phyloP scores from a whole-genome alignment of 1,140 invertebrate species.

The Apolygus lucorum region DNA sequence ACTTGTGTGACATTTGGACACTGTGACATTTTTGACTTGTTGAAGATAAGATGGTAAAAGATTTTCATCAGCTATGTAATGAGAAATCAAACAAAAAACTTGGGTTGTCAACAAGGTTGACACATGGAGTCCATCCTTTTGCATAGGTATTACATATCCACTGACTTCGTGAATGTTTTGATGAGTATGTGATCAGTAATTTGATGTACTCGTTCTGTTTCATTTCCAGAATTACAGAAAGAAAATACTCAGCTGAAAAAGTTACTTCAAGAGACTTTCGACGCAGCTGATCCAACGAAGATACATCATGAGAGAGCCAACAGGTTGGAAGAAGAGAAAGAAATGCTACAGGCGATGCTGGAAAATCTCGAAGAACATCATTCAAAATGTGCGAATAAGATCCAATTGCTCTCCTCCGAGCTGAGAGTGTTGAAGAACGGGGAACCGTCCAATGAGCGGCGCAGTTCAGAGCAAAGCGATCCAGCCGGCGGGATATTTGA shows the following conservation, averaged over 20 bases:
- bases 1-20: too few species aligned
- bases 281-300: not conserved
- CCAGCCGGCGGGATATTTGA: not conserved
- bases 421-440: not conserved
- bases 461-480: not conserved
- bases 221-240: not conserved
- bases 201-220: too few species aligned
- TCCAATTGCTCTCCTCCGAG: not conserved
- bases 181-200: too few species aligned
- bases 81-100: too few species aligned
- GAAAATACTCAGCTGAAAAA: not conserved
- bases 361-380: not conserved
- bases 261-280: not conserved
- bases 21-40: too few species aligned
- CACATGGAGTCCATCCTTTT: too few species aligned
- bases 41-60: too few species aligned
- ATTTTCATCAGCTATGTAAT: too few species aligned
- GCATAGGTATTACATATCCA: too few species aligned
- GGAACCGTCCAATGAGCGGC: not conserved
- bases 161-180: too few species aligned
- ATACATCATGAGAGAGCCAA: too few species aligned
- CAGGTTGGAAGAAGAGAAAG: not conserved
- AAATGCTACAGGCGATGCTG: not conserved
- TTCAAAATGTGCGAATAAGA: not conserved
- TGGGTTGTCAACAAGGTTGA: too few species aligned